phyloP scores from a whole-genome alignment of 2,888 invertebrate species.

The Calliopum simillimum region DNA sequence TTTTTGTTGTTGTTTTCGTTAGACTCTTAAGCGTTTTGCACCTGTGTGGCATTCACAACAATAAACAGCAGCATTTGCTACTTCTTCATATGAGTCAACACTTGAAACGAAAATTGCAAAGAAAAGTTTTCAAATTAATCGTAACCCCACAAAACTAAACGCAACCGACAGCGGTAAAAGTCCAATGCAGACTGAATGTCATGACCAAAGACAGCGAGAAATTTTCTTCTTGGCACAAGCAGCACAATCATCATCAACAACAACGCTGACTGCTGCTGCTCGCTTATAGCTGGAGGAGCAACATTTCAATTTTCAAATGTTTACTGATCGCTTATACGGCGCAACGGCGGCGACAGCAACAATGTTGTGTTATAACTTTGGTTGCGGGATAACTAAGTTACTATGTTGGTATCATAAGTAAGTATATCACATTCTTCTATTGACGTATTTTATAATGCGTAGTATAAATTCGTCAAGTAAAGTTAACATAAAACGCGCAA shows the following conservation, averaged over 20 bases:
- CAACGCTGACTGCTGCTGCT: not conserved
- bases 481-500: not conserved
- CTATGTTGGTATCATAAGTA: too few relatives aligned
- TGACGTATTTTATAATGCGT: too few relatives aligned
- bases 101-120: too few relatives aligned
- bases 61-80: too few relatives aligned
- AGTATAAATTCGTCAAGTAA: too few relatives aligned
- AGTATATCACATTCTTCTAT: too few relatives aligned
- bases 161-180: slow-evolving; percentile 55
- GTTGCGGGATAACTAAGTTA: too few relatives aligned
- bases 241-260: not conserved
- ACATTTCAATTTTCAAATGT: not conserved
- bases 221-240: slow-evolving; percentile 34
- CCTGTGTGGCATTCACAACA: not conserved
- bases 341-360: not conserved
- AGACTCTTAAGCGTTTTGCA: not conserved
- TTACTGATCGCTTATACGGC: not conserved
- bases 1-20: too few relatives aligned
- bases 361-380: not conserved
- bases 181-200: slow-evolving; percentile 63
- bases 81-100: too few relatives aligned
- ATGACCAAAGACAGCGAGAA: slow-evolving; percentile 52
- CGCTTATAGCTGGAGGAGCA: not conserved
- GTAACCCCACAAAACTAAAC: not conserved
- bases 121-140: too few relatives aligned